A percentile compares a stretch with the other conserved stretches of the same genome.
Evolutionary conservation across 2,113 vertebrate species (phyloP).

Genomic region (Eurystomus gularis): DNA sequence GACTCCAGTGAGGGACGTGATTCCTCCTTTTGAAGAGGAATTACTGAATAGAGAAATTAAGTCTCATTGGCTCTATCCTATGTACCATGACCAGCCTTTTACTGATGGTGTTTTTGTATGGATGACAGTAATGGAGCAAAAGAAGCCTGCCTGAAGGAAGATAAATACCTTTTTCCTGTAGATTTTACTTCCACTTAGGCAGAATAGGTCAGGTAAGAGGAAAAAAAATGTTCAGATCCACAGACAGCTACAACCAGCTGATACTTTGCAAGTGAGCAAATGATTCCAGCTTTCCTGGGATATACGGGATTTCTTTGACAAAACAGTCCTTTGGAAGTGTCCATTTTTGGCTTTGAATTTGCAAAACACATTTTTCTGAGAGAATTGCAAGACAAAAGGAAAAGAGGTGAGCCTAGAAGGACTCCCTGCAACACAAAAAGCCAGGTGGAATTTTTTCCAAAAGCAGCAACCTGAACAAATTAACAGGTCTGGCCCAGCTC

Average conservation of each 20-base stretch:
- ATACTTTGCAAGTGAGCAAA: neutral
- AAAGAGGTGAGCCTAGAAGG: neutral
- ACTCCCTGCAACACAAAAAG: neutral
- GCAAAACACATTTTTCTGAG: neutral
- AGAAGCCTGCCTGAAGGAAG: neutral
- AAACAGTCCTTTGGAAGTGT: neutral
- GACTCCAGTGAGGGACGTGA: accelerated
- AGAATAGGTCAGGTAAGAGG: neutral
- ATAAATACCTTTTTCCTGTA: neutral
- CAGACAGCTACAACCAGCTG: neutral
- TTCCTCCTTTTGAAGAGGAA: neutral
- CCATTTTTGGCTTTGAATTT: neutral
- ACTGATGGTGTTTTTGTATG: neutral
- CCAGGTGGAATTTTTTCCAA: neutral
- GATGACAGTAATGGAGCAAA: neutral
- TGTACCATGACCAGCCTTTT: neutral
- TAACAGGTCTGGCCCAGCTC: neutral
- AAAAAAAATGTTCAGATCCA: neutral
- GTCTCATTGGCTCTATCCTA: neutral
- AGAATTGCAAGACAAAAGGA: neutral
- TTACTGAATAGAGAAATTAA: neutral
- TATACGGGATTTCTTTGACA: neutral
- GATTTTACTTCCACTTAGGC: neutral
- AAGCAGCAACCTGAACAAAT: neutral
- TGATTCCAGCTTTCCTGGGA: neutral